Percentiles rank a stretch among this genome's conserved stretches.
These are phyloP conservation scores for Crioceris asparagi DNA, from an alignment of 2,888 invertebrate species.

Conservation along the genomic window DNA sequence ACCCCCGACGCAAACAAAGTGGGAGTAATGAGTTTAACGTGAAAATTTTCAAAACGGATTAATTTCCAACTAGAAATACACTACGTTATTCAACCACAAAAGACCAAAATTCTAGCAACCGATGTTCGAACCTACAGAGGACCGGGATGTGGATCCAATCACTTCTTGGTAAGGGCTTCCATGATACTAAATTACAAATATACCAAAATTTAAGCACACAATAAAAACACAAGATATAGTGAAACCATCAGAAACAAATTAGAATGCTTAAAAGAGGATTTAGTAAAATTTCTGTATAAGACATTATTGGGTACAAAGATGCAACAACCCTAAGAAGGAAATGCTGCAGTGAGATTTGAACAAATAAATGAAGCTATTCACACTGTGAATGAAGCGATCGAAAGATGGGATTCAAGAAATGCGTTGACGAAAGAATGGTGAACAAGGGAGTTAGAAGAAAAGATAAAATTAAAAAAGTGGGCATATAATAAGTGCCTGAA, in stretches of 20 bases:
- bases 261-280: conserved; percentile 1
- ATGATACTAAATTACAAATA: conserved; percentile 2
- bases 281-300: too few relatives aligned
- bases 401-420: too few relatives aligned
- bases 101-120: neutral
- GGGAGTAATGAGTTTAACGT: too few relatives aligned
- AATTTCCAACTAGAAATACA: neutral
- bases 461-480: neutral
- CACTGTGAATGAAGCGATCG: neutral
- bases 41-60: conserved; percentile 1
- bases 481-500: neutral
- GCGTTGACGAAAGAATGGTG: conserved; percentile 1
- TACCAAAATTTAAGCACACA: neutral
- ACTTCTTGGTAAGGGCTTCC: neutral
- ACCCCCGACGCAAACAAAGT: too few relatives aligned
- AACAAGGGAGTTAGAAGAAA: conserved; percentile 2
- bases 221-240: conserved; percentile 1
- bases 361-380: conserved; percentile 2
- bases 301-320: neutral
- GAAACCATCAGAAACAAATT: conserved; percentile 1
- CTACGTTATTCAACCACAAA: neutral
- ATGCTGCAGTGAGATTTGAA: neutral
- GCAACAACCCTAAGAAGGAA: neutral
- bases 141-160: neutral
- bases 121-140: neutral